These are phyloP conservation scores for Lamellibrachia columna DNA, from an alignment of 2,888 invertebrate species.

Conservation along the genomic window DNA sequence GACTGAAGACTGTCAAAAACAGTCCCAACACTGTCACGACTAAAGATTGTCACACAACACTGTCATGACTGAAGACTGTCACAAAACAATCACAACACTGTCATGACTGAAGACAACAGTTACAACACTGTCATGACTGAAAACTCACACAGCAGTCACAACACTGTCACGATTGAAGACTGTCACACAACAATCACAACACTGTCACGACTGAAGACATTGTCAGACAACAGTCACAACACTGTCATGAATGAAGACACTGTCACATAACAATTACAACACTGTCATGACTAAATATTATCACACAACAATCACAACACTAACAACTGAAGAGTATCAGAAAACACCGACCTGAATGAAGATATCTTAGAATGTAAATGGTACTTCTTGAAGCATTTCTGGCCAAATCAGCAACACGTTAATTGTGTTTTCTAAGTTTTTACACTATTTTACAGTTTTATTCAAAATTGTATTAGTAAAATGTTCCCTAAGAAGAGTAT, in stretches of 20 bases:
- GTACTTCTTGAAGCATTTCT: not conserved
- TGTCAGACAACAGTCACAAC: not conserved
- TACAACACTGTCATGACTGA: not conserved
- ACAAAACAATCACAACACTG: not conserved
- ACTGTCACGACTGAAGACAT: not conserved
- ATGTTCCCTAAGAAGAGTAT: not conserved
- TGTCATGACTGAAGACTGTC: not conserved
- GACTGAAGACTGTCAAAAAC: not conserved
- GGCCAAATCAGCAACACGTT: not conserved
- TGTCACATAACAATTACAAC: too few species aligned
- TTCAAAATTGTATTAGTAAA: not conserved
- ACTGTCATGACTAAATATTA: too few species aligned
- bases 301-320: too few species aligned
- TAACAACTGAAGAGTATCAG: too few species aligned
- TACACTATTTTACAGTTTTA: not conserved
- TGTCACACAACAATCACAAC: not conserved
- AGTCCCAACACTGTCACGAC: not conserved
- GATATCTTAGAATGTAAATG: too few species aligned
- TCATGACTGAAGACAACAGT: not conserved
- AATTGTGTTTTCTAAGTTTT: not conserved
- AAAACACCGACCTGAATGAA: too few species aligned
- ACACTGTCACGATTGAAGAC: not conserved
- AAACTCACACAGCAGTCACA: not conserved
- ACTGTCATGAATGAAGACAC: not conserved
- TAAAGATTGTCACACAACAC: not conserved